phyloP scores from a whole-genome alignment of 2,797 vertebrate genomes.

The Graptemys geographica region DNA sequence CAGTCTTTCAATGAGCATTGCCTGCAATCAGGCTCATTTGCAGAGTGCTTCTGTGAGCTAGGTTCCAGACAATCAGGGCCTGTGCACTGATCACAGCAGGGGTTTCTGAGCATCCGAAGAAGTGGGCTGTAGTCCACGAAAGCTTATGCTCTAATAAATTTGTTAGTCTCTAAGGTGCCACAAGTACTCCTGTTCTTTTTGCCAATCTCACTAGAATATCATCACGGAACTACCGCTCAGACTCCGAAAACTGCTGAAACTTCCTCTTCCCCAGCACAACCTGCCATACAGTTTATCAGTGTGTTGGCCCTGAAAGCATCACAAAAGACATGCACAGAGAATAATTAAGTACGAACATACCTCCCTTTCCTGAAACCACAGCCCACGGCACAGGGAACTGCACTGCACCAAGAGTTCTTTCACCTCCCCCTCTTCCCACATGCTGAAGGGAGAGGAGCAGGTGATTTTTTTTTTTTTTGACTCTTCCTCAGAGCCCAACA shows the following conservation, averaged over 20 bases:
- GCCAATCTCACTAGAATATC: background rate
- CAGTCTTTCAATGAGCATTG: background rate
- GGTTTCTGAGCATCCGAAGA: too few relatives aligned
- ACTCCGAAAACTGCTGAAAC: accelerated
- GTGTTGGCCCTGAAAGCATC: accelerated
- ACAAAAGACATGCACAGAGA: background rate
- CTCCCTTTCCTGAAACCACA: background rate
- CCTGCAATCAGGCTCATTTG: background rate
- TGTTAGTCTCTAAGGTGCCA: too few relatives aligned
- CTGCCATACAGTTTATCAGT: accelerated
- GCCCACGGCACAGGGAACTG: background rate
- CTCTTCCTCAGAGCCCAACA: background rate
- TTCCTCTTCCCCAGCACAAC: background rate
- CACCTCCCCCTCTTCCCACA: background rate
- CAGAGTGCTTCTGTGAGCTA: accelerated
- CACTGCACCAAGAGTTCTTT: background rate
- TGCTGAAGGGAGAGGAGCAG: background rate
- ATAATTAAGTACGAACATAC: background rate
- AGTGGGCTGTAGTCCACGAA: too few relatives aligned
- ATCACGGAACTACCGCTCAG: background rate
- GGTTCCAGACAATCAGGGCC: background rate
- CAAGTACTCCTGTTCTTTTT: too few relatives aligned
- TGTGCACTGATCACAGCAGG: background rate
- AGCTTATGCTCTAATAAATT: too few relatives aligned
- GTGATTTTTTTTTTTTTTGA: background rate